phyloP scores from a whole-genome alignment of 2,113 vertebrate genomes.

The Willisornis vidua region DNA sequence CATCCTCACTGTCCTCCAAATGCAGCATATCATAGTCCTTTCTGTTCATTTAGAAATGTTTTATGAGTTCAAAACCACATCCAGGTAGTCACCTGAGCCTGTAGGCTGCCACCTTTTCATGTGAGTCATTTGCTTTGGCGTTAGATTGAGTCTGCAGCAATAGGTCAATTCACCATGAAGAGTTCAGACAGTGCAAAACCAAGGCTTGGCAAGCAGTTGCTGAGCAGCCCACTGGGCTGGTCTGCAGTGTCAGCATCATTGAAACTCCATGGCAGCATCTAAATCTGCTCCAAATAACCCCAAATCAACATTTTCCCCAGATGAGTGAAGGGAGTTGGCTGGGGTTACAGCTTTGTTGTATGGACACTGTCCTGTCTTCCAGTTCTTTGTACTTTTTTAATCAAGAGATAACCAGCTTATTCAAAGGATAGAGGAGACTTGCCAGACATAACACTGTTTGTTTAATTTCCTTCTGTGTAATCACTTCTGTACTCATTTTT shows the following conservation, averaged over 20 bases:
- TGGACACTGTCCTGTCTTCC: not conserved
- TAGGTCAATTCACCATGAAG: accelerated
- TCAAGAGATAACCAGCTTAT: not conserved
- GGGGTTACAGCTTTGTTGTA: not conserved
- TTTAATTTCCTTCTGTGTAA: not conserved
- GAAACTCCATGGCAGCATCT: not conserved
- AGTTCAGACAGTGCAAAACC: not conserved
- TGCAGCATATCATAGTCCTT: accelerated
- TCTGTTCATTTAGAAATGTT: not conserved
- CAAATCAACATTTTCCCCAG: not conserved
- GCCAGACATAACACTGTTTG: not conserved
- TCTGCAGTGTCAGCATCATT: not conserved
- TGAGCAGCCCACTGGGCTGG: not conserved
- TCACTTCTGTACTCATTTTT: not conserved
- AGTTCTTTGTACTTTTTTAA: not conserved
- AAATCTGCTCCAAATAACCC: not conserved
- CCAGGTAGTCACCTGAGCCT: not conserved
- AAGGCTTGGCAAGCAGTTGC: not conserved
- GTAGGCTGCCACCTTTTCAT: not conserved
- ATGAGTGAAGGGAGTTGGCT: not conserved
- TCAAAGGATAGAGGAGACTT: not conserved
- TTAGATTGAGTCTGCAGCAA: not conserved
- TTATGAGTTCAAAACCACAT: not conserved
- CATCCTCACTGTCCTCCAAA: not conserved
- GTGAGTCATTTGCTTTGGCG: not conserved